phyloP scores from a whole-genome alignment of 2,113 vertebrate species.

The Gorsachius goisagi region DNA sequence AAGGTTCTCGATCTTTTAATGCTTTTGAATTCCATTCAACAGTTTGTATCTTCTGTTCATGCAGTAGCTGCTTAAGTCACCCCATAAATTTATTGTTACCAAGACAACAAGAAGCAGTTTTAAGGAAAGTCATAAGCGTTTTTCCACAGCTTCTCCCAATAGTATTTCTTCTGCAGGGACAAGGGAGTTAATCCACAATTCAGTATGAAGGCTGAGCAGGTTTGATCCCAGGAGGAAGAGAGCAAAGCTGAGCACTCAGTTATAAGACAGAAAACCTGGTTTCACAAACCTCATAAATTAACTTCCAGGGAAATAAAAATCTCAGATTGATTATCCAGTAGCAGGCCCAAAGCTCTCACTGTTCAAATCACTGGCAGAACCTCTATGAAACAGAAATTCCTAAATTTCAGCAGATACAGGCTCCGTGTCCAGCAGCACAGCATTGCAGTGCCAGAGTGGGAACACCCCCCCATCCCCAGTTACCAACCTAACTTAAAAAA shows the following conservation, averaged over 20 bases:
- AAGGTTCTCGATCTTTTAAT: neutral
- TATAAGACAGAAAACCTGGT: neutral
- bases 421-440: neutral
- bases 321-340: neutral
- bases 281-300: neutral
- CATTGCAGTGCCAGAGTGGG: neutral
- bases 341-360: neutral
- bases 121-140: conserved; percentile 19
- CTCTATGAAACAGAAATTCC: neutral
- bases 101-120: conserved; percentile 53
- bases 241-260: neutral
- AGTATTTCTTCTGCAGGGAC: neutral
- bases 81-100: conserved; percentile 50
- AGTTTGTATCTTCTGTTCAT: neutral
- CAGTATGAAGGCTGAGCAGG: neutral
- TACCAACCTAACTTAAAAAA: neutral
- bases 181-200: neutral
- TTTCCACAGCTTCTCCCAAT: neutral
- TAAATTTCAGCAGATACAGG: neutral
- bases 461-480: neutral
- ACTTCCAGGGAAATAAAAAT: neutral
- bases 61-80: conserved; percentile 22
- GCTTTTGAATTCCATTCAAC: neutral
- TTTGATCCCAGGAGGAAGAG: neutral
- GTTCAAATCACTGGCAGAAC: neutral